Percentiles rank a stretch among this genome's conserved stretches.
phyloP scores from a whole-genome alignment of 2,113 vertebrate species.

The Herpailurus yagouaroundi region DNA sequence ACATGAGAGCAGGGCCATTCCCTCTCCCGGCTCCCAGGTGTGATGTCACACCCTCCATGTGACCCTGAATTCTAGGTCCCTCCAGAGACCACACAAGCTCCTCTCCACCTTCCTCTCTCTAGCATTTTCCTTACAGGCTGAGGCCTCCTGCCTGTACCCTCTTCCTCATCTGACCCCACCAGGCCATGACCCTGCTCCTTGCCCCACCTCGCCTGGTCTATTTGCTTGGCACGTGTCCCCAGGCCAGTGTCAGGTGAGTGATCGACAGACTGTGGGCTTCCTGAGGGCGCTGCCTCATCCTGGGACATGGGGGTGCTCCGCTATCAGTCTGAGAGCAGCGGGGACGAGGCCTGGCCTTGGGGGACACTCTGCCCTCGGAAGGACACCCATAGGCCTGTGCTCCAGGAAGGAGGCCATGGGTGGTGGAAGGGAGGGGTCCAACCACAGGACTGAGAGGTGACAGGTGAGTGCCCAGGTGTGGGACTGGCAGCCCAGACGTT shows the following conservation, averaged over 20 bases:
- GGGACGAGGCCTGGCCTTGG: accelerated
- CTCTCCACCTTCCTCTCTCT: not conserved
- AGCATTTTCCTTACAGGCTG: not conserved
- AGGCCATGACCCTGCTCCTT: not conserved
- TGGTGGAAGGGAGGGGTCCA: not conserved
- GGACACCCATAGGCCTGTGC: not conserved
- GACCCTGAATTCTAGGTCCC: not conserved
- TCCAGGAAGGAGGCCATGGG: not conserved
- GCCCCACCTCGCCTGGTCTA: not conserved
- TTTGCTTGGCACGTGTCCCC: not conserved
- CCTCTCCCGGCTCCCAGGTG: not conserved
- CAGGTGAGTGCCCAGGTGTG: not conserved
- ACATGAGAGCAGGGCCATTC: accelerated
- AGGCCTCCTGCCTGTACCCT: not conserved
- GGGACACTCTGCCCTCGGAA: not conserved
- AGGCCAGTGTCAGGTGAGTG: not conserved
- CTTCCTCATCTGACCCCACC: not conserved
- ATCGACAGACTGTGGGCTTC: not conserved
- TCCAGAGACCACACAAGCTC: not conserved
- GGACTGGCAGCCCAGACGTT: not conserved
- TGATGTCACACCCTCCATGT: not conserved
- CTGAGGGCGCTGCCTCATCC: not conserved
- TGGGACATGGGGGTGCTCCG: not conserved
- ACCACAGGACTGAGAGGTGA: not conserved
- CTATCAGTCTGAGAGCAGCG: not conserved